Evolutionary conservation across 2,888 invertebrate species (phyloP).

Genomic region (Harpalus rufipes): DNA sequence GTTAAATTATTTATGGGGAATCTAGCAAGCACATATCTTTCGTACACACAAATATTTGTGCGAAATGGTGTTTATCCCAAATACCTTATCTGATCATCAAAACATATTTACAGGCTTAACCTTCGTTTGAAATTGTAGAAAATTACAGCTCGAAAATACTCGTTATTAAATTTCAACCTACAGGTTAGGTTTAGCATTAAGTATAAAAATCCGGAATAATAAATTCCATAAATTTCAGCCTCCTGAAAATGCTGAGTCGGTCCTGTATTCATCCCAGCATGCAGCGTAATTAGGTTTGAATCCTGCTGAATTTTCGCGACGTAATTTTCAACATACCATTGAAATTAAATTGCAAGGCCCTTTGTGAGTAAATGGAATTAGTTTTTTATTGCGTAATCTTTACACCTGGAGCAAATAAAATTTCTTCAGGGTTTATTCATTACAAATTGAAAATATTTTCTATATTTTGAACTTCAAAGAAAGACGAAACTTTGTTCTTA

Average conservation of each 20-base stretch:
- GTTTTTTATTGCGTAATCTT: slow-evolving; percentile 29
- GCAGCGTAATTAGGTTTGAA: slow-evolving; percentile 29
- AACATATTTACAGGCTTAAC: too few species aligned
- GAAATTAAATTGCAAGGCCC: slow-evolving; percentile 23
- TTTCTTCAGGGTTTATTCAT: not conserved
- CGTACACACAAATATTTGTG: too few species aligned
- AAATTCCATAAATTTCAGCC: too few species aligned
- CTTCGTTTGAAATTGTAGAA: too few species aligned
- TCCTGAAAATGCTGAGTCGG: not conserved
- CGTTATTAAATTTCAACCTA: too few species aligned
- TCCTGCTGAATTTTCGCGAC: not conserved
- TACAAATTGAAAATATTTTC: not conserved
- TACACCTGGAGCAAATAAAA: slow-evolving; percentile 10
- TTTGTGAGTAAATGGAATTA: slow-evolving; percentile 15
- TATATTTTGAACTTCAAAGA: not conserved
- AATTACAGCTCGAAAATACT: too few species aligned
- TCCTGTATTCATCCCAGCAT: not conserved
- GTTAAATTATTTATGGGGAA: too few species aligned
- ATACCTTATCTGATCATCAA: too few species aligned
- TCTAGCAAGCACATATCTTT: too few species aligned
- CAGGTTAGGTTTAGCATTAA: too few species aligned
- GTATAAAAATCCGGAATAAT: too few species aligned
- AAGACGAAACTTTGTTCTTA: not conserved
- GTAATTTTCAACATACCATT: slow-evolving; percentile 34
- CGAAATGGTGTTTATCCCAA: too few species aligned